Base-by-base conservation (phyloP, 2,888 invertebrate species). In the Epistrophella euchroma region DNA sequence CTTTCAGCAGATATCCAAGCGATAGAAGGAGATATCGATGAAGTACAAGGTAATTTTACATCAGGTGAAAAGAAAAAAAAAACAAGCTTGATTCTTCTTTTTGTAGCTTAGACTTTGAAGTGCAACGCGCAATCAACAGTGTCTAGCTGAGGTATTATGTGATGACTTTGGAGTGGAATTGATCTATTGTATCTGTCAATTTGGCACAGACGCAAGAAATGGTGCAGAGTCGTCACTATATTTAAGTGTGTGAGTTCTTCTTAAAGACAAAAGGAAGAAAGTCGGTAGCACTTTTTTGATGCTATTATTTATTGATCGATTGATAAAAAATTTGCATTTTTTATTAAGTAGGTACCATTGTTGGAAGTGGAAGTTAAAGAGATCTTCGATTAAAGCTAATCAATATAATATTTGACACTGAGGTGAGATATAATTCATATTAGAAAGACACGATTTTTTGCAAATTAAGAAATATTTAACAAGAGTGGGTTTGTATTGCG, bases 41-140 rank as follows among this genome's bases (percentile, higher is more conserved):
- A 72, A 76, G 83, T 79, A 79, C 82, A 83, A 74, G 68, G 79
- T 79, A 74, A 45, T 58, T 78, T 64, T 40, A 32, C 32, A 32
- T 11, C 83, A 74, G 68, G 79, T 84, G 74, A 79, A 84, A 79
- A 79, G 74, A 84, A 79, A 74, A 70, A 84, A 79, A 74, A 70
- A 35, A 70, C 55, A 79, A 83, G 50, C 70, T 17, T 35, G 55
- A 76, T 75, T 75, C 35, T 19, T 66, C 43, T 62, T 62, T 73
- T 40, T 28, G n/a, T 47, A 5, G 56, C 45, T 72, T 25, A 35
- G 28, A 45, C 68, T 77, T 82, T 50, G 17, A 35, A 47, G 62
- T 56, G 75, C 75, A 56, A 25, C 52, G 19, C 22, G 52, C 52
- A 52, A 25, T 55, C 32, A 47, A 22, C 47, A 58, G n/a, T 15